Evolutionary conservation across 1,140 invertebrate genomes (phyloP), one percentile per base, ranked within the genome.

Genomic region (Brachionus koreanus): DNA sequence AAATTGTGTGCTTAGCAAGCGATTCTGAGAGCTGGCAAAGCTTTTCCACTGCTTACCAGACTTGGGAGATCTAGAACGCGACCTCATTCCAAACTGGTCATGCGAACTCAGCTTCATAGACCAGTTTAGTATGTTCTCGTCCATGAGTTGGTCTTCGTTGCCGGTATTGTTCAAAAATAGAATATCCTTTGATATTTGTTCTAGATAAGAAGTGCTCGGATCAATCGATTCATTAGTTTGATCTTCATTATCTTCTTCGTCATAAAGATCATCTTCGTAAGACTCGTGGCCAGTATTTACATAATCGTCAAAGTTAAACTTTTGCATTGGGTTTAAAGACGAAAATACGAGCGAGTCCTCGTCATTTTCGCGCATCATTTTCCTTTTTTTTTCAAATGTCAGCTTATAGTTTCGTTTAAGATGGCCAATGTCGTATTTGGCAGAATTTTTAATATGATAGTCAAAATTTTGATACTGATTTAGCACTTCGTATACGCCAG

Each of bases 51-150:
- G 65, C 37, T 69, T 69, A 16, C 12, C 19, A 25, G 25, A 6
- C 23, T 61, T 65, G 2, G 76, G 76, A 19, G 76, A 79, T n/a
- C 49, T 37, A 2, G 76, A 79, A 9, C 57, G 46, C 3, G 76
- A 79, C 39, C 76, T 9, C 35, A 23, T 39, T 10, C 5, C 43
- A 46, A 74, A 74, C 23, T 74, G 42, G 0, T 74, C 69, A 29
- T 74, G 69, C 1, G 39, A 25, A 13, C 76, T 79, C 6, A 79
- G 10, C 57, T 65, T 57, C 76, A 79, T 79, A 0, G 76, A 79
- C 76, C 76, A 79, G 25, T 79, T 79, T n/a, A 79, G 35, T 12
- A 79, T 57, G 19, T 43, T 79, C 19, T 79, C 76, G 37, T 79
- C 49, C 12, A 79, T 19, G 9, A 74, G 29, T 25, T 74, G 69